phyloP scores from a whole-genome alignment of 2,888 invertebrate genomes.

The Agrilus mali region DNA sequence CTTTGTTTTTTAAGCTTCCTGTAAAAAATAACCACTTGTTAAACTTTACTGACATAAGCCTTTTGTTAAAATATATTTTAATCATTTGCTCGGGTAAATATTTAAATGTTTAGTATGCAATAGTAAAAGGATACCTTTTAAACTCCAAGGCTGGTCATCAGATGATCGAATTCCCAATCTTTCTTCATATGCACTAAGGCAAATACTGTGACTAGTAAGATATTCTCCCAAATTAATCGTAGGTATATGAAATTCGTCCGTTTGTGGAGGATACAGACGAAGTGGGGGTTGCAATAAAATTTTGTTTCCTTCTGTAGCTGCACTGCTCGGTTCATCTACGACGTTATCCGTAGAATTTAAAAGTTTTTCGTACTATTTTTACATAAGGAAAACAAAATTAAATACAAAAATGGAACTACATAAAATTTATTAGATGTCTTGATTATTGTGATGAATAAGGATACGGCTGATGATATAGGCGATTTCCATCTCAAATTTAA shows the following conservation, averaged over 20 bases:
- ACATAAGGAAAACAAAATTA: constrained; percentile 10
- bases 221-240: constrained; percentile 63
- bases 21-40: constrained; percentile 12
- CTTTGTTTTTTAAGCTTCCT: constrained; percentile 29
- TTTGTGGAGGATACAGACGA: constrained; percentile 42
- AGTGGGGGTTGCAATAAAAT: constrained; percentile 13
- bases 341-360: constrained; percentile 19
- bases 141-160: constrained; percentile 33
- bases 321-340: constrained; percentile 15
- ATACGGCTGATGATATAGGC: constrained; percentile 43
- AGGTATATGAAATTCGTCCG: constrained; percentile 55
- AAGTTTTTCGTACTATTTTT: constrained; percentile 23
- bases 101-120: neutral
- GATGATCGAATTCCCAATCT: constrained; percentile 47
- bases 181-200: constrained; percentile 64
- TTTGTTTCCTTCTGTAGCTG: constrained; percentile 17
- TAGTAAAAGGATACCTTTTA: constrained; percentile 3
- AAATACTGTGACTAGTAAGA: constrained; percentile 64
- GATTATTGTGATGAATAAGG: constrained; percentile 30
- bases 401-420: neutral
- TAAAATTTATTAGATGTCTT: too few species aligned
- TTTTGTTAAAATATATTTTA: neutral
- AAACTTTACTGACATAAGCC: constrained; percentile 1
- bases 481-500: constrained; percentile 68
- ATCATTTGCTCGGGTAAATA: neutral